These are phyloP conservation scores for Mesorhabditis sp. DNA, from an alignment of 2,888 invertebrate species.

Conservation along the genomic window DNA sequence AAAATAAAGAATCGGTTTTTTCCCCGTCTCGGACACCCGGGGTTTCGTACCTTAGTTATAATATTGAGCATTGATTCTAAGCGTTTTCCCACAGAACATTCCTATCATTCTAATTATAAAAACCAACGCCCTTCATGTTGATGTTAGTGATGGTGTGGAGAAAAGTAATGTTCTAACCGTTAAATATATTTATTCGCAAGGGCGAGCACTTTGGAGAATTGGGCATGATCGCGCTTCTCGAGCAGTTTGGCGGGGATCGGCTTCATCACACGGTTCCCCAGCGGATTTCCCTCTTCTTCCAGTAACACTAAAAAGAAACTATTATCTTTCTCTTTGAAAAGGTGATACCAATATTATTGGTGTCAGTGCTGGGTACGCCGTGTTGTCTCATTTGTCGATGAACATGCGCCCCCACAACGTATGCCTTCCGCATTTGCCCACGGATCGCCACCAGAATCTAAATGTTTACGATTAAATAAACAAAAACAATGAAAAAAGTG, in stretches of 20 bases:
- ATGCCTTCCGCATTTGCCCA: constrained; percentile 55
- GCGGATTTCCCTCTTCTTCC: constrained; percentile 71
- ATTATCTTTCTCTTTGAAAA: constrained; percentile 8
- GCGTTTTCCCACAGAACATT: too few species aligned
- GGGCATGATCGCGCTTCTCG: constrained; percentile 38
- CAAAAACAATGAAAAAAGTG: too few species aligned
- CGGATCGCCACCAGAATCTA: constrained; percentile 54
- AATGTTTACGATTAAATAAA: constrained; percentile 11
- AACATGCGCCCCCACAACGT: constrained; percentile 54
- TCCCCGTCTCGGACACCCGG: too few species aligned
- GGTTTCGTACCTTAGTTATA: too few species aligned
- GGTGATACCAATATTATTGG: constrained; percentile 70
- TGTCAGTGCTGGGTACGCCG: constrained; percentile 55
- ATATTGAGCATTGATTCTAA: too few species aligned
- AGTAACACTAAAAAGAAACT: constrained; percentile 62
- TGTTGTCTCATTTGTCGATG: constrained; percentile 48
- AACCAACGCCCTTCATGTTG: too few species aligned
- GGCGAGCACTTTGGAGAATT: constrained; percentile 55
- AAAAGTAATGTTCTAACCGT: too few species aligned
- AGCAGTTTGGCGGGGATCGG: constrained; percentile 75
- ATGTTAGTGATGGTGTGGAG: too few species aligned
- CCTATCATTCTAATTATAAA: too few species aligned
- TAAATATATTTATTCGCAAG: constrained; percentile 56
- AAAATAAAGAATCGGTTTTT: too few species aligned
- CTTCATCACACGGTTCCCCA: constrained; percentile 89